phyloP scores from a whole-genome alignment of 1,140 invertebrate species.

The Neodiprion fabricii region DNA sequence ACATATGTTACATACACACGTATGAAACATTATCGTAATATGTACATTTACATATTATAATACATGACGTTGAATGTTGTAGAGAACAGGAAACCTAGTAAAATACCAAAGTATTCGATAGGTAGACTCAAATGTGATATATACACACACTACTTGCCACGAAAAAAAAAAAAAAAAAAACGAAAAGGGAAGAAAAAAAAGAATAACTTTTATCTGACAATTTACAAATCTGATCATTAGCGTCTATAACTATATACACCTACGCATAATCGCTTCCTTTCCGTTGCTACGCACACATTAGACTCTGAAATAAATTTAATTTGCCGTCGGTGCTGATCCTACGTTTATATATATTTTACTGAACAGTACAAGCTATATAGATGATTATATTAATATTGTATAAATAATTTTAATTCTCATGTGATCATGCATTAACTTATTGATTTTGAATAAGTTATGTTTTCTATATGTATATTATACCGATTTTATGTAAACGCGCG shows the following conservation, averaged over 20 bases:
- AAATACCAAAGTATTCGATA: background rate
- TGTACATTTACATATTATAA: background rate
- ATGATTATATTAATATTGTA: too few species aligned
- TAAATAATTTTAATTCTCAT: too few species aligned
- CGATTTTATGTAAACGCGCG: too few species aligned
- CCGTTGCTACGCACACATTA: too few species aligned
- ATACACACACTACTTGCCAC: constrained; percentile 1
- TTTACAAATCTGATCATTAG: constrained; percentile 30
- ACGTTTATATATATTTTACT: too few species aligned
- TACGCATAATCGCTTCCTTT: background rate
- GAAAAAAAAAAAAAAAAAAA: background rate
- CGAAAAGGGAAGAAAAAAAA: constrained; percentile 11
- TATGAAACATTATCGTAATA: too few species aligned
- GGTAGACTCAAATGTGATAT: constrained; percentile 35
- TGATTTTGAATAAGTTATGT: too few species aligned
- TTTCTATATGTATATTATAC: too few species aligned
- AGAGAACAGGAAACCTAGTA: background rate
- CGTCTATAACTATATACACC: background rate
- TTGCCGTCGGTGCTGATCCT: too few species aligned
- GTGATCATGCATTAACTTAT: too few species aligned
- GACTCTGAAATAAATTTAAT: too few species aligned
- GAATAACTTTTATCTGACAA: constrained; percentile 42
- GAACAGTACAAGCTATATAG: too few species aligned
- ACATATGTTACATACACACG: constrained; percentile 19
- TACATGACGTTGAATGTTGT: background rate